Conservation (phyloP, 2,797 vertebrate species). For the Channallabes apus region DNA sequence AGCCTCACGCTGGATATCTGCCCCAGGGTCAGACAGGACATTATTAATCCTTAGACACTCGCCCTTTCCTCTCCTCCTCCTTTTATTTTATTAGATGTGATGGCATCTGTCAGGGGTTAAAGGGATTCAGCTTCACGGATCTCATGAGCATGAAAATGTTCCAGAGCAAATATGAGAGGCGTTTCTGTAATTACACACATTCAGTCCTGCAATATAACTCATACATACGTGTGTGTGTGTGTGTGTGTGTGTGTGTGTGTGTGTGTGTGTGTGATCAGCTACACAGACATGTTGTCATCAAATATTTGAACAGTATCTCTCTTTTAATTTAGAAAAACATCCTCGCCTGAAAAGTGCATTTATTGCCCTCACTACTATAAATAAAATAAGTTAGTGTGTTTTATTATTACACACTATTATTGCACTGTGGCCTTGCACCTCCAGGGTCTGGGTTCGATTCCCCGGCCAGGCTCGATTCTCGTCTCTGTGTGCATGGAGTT, state of each 20-base stretch:
- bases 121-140: neutral
- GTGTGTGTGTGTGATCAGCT: neutral
- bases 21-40: conserved; percentile 22
- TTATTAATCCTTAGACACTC: neutral
- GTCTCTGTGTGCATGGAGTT: no score
- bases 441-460: no score
- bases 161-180: neutral
- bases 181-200: neutral
- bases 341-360: no score
- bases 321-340: no score
- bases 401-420: no score
- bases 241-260: no score
- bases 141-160: neutral
- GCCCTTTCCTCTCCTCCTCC: neutral
- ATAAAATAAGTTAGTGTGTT: no score
- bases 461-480: no score
- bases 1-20: conserved; percentile 35
- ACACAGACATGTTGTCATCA: neutral
- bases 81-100: neutral
- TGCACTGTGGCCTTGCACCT: no score
- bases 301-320: neutral
- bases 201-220: neutral
- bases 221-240: neutral
- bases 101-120: conserved; percentile 29
- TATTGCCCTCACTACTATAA: no score